Evolutionary conservation across 1,140 invertebrate species (phyloP), one percentile per base, ranked within the genome.

Genomic region (Lasioglossum baleicum): DNA sequence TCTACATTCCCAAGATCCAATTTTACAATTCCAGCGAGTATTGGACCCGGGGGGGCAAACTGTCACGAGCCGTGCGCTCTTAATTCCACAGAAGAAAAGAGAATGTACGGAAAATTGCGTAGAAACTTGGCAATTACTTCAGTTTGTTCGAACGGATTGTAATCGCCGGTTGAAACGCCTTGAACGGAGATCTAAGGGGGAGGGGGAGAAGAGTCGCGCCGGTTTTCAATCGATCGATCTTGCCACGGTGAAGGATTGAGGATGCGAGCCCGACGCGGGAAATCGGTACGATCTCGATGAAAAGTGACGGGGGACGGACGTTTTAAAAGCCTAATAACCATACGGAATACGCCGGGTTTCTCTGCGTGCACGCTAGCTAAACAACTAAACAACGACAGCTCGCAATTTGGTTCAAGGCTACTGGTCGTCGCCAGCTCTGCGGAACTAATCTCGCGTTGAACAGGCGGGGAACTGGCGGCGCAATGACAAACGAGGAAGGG

Each of bases 381-480:
- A 84, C 83, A 84, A 81, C 83, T 84, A 84, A 84, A 84, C 83
- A 83, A 84, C 83, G 77, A 70, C 83, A 83, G 76, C 48, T 74
- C 67, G 76, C 74, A 84, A 84, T 84, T 84, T 84, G 82, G 82
- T 84, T 84, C 83, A 84, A 84, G 83, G 83, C 82, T 84, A 67
- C 22, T 53, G 53, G 61, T 71, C 76, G 83, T 72, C 82, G 63
- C 83, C 78, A 80, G 68, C 77, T 83, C 83, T 68, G 83, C 83
- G 83, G 82, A 84, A 84, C 82, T 84, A 84, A 84, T 84, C 83
- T 84, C 83, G 72, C 79, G 83, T 84, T 84, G 82, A 65, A 66
- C 64, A 66, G 68, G 66, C 31, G 56, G 48, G 26, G 48, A 13
- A 44, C 42, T 42, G 75, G 58, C 48, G 53, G 56, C 68, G 75